Evolutionary conservation across 2,113 vertebrate genomes (phyloP), one percentile per base, ranked within the genome.

Genomic region (Corapipo altera): DNA sequence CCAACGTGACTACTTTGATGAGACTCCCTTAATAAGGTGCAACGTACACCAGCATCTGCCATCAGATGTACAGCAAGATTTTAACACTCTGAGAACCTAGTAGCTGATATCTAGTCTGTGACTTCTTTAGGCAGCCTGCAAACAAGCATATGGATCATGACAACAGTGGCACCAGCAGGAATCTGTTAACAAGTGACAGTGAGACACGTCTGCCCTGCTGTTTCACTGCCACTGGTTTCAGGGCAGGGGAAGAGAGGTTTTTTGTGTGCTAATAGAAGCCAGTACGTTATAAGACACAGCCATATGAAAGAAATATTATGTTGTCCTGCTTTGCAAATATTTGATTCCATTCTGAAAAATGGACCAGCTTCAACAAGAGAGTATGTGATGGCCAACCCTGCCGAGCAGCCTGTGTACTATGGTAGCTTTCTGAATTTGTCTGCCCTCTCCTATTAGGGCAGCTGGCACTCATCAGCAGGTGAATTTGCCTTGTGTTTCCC

Each of bases 121-220:
- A 55, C 27, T 71, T 71, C 39, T 39, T 66, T 62, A 54, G 77
- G 74, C 70, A 88, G 52, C 52, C 77, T 86, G 52, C 58, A 95
- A 83, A 75, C 0, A 4, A 79, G 49, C 5, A 1, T 19, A 75
- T 59, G 48, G 86, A 55, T 41, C 48, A 49, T 48, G 49, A 89
- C 67, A 91, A 76, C 72, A 86, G 84, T 76, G 66, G 81, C 20
- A 89, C 28, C 58, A 76, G 81, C 28, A 46, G 20, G 76, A 57
- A 27, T 51, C n/a, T 28, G 17, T 44, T 76, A 89, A 91, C 0
- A 0, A 72, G 7, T 0, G 0, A 30, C 55, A 76, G 16, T 17
- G 58, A 58, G 76, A 64, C 39, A 11, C 15, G 7, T 12, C 28
- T 48, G 46, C 37, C 61, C 41, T 66, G 26, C 75, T 46, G 41